These are phyloP conservation scores for Pogonocichla stellata DNA, from an alignment of 2,113 vertebrate genomes.

Conservation along the genomic window DNA sequence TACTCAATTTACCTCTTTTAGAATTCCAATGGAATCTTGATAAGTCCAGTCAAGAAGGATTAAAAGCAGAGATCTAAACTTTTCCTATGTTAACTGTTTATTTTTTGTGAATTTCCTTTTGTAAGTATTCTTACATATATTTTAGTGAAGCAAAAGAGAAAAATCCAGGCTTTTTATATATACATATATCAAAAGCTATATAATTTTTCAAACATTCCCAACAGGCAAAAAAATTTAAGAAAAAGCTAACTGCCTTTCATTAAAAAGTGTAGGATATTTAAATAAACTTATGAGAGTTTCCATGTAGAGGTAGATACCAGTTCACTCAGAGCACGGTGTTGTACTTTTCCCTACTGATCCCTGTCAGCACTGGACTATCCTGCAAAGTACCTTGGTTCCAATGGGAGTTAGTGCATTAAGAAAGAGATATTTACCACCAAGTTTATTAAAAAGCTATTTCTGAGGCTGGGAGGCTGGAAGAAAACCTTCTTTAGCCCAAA, in stretches of 20 bases:
- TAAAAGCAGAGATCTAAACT: not conserved
- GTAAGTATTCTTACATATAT: not conserved
- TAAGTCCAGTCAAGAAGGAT: not conserved
- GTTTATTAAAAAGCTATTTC: not conserved
- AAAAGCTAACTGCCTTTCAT: not conserved
- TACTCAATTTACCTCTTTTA: not conserved
- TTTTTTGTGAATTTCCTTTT: conserved; percentile 17
- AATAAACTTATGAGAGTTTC: not conserved
- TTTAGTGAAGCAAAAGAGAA: not conserved
- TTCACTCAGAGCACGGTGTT: not conserved
- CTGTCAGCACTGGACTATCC: not conserved
- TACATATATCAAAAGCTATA: not conserved
- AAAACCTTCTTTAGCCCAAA: not conserved
- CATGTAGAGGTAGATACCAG: not conserved
- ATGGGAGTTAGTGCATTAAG: not conserved
- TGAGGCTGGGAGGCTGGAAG: not conserved
- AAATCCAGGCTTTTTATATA: not conserved
- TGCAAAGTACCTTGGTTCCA: not conserved
- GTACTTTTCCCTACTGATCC: not conserved
- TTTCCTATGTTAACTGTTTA: not conserved
- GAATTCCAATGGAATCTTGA: not conserved
- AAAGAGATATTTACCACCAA: not conserved
- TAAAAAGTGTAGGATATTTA: not conserved
- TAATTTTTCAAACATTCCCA: not conserved
- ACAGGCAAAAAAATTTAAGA: not conserved